Base-by-base conservation (phyloP, 2,797 vertebrate species). In the Coregonus suidteri region DNA sequence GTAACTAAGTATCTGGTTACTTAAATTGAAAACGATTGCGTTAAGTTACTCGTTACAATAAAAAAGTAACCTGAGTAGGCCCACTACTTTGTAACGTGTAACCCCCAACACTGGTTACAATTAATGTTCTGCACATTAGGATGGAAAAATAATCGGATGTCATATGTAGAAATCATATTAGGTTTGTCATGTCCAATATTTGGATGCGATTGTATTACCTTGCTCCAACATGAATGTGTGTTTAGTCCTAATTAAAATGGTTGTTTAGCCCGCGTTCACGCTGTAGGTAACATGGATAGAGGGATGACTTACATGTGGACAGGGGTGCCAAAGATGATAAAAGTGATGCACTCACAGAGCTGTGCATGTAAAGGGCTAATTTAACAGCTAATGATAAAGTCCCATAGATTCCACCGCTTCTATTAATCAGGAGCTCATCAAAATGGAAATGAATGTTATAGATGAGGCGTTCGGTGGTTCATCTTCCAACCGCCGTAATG, bases 401-500 rank as follows among this genome's bases (percentile, higher is more conserved):
- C 73, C 59, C 54, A 53, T 31, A 73, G 64, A 15, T 64, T 72
- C 13, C 75, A 6, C 34, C 71, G 73, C 51, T 78, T 82, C 59
- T 73, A 18, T 78, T 66, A 65, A 76, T 79, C 71, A 34, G 71
- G 35, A 80, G 71, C 80, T 83, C 74, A 81, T 85, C 80, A 84
- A 81, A 82, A 83, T 83, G 79, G 80, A 88, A 88, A 90, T 82
- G 41, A 74, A 37, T 80, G 71, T 67, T 72, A 76, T 65, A 74
- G 53, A 77, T 37, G 72, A 78, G 76, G 66, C 1, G 51, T 67
- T 72, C 47, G 16, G 18, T 73, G 30, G 76, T 73, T 74, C 31
- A 54, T 74, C 56, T 80, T 71, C 73, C 30, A 9, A 35, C 54
- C 11, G 51, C 6, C 13, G 4, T 71, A 74, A 71, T 80, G 62